Percentiles rank a stretch among this genome's conserved stretches.
These are phyloP conservation scores for Eulithis prunata DNA, from an alignment of 2,888 invertebrate species.

Conservation along the genomic window DNA sequence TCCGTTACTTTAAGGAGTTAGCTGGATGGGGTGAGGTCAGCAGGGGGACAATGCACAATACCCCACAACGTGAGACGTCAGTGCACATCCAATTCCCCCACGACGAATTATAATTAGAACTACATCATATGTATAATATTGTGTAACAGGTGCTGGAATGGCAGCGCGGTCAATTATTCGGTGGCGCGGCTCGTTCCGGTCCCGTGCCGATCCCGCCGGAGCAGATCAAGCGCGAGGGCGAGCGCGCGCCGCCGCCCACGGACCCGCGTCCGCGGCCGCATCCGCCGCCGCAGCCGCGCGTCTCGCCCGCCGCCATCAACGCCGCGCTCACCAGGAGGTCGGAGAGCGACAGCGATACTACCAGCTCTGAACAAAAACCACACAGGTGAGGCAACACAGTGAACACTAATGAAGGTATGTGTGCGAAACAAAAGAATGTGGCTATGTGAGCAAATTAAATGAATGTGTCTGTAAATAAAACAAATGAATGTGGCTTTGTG, in stretches of 20 bases:
- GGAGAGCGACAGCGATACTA: constrained; percentile 65
- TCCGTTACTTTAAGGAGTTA: too few relatives aligned
- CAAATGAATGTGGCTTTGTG: too few relatives aligned
- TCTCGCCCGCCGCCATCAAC: constrained; percentile 46
- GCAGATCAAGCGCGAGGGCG: constrained; percentile 63
- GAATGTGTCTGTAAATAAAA: too few relatives aligned
- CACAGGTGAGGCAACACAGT: constrained; percentile 27
- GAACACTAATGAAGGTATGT: too few relatives aligned
- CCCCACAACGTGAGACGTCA: too few relatives aligned
- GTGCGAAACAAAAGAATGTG: too few relatives aligned
- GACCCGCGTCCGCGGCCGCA: constrained; percentile 85
- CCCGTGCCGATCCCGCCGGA: constrained; percentile 82
- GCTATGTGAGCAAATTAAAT: too few relatives aligned
- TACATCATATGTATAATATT: too few relatives aligned
- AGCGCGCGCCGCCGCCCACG: constrained; percentile 55
- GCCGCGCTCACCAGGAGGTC: constrained; percentile 71
- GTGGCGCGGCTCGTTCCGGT: constrained; percentile 50
- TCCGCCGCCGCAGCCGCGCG: constrained; percentile 70
- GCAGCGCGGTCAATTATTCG: constrained; percentile 80
- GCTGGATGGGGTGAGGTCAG: too few relatives aligned
- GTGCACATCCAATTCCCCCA: too few relatives aligned
- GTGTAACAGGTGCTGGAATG: constrained; percentile 75
- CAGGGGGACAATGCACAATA: too few relatives aligned
- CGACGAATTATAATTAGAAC: too few relatives aligned
- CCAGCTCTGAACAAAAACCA: constrained; percentile 58